Evolutionary conservation across 2,888 invertebrate genomes (phyloP).

Genomic region (Platycheirus rosarum): DNA sequence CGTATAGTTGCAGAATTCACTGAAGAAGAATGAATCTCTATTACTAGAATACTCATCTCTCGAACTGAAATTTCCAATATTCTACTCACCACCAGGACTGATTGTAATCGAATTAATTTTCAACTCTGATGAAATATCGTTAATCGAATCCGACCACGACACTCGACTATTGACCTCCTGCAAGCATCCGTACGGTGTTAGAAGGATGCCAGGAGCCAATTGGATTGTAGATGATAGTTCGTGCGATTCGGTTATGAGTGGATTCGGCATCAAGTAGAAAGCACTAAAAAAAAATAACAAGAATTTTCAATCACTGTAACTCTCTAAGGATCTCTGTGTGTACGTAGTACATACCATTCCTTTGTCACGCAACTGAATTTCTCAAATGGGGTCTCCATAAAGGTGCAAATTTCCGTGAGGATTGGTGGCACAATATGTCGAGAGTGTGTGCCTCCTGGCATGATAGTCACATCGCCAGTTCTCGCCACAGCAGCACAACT

Average conservation of each 20-base stretch:
- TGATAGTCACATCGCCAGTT: constrained; percentile 58
- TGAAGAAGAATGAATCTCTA: constrained; percentile 74
- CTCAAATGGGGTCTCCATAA: constrained; percentile 79
- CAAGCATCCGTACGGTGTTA: constrained; percentile 80
- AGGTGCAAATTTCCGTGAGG: constrained; percentile 78
- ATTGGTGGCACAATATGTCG: constrained; percentile 77
- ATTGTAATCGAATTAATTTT: constrained; percentile 80
- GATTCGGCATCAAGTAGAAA: constrained; percentile 80
- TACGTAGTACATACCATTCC: constrained; percentile 77
- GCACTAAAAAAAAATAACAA: constrained; percentile 72
- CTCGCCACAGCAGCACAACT: constrained; percentile 74
- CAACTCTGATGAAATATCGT: constrained; percentile 78
- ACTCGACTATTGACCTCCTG: constrained; percentile 80
- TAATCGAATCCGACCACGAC: constrained; percentile 80
- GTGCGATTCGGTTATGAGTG: constrained; percentile 79
- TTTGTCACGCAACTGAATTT: constrained; percentile 78
- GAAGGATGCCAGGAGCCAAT: constrained; percentile 79
- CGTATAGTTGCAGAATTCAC: constrained; percentile 78
- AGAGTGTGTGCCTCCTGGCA: constrained; percentile 42
- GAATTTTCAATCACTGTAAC: constrained; percentile 35
- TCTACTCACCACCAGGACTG: constrained; percentile 79
- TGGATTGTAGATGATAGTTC: constrained; percentile 80
- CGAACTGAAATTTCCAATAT: too few relatives aligned
- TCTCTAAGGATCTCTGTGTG: background rate
- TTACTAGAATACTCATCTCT: too few relatives aligned